phyloP scores from a whole-genome alignment of 2,888 invertebrate genomes.

The Eupelmus urozonus region DNA sequence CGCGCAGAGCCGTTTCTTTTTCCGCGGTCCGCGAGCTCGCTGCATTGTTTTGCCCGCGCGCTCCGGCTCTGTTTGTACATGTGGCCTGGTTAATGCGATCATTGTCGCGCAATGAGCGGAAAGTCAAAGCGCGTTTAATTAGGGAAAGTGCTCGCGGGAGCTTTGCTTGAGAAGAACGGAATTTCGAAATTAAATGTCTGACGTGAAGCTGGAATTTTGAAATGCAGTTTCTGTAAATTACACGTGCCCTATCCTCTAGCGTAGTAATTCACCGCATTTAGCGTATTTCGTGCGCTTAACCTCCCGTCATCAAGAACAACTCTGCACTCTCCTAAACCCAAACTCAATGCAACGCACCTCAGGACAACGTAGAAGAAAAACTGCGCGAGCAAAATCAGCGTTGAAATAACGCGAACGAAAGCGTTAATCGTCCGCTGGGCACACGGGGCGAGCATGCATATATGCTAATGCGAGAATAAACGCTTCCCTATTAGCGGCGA shows the following conservation, averaged over 20 bases:
- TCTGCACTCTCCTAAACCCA: too few species aligned
- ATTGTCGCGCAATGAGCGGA: conserved; percentile 42
- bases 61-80: background rate
- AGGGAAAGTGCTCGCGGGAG: conserved; percentile 57
- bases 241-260: too few species aligned
- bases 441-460: conserved; percentile 60
- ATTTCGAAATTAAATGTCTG: background rate
- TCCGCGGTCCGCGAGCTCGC: background rate
- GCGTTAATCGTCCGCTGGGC: background rate
- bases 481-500: conserved; percentile 73
- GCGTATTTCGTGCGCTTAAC: too few species aligned
- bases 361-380: too few species aligned
- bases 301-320: too few species aligned
- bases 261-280: too few species aligned
- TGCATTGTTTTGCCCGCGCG: background rate
- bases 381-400: conserved; percentile 2
- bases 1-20: background rate
- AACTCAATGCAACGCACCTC: too few species aligned
- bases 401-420: background rate
- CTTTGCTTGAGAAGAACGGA: background rate
- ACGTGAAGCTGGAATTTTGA: too few species aligned
- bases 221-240: too few species aligned
- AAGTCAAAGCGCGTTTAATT: conserved; percentile 67
- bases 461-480: conserved; percentile 76
- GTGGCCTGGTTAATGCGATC: background rate